phyloP scores from a whole-genome alignment of 2,888 invertebrate genomes.

The Chirona hameri region DNA sequence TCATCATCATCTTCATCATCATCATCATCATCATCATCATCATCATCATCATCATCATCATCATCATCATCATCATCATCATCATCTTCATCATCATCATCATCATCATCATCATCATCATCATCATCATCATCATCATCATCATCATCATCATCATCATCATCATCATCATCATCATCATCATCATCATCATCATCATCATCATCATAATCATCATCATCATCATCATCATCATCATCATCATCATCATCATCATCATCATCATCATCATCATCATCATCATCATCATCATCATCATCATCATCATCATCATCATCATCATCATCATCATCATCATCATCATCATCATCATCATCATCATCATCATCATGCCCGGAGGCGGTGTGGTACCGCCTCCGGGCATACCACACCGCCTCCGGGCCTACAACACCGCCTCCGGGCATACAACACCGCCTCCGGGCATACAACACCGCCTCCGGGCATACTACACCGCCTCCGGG shows the following conservation, averaged over 20 bases:
- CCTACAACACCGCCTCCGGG: no score
- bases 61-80: slow-evolving; percentile 22
- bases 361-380: background rate
- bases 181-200: no score
- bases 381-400: no score
- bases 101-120: slow-evolving; percentile 22
- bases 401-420: no score
- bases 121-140: slow-evolving; percentile 22
- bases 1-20: slow-evolving; percentile 10
- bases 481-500: no score
- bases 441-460: no score
- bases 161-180: slow-evolving; percentile 22
- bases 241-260: slow-evolving; percentile 22
- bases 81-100: slow-evolving; percentile 10
- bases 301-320: slow-evolving; percentile 22
- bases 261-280: slow-evolving; percentile 22
- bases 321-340: slow-evolving; percentile 22
- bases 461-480: no score
- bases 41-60: slow-evolving; percentile 22
- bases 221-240: slow-evolving; percentile 22
- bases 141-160: slow-evolving; percentile 22
- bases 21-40: slow-evolving; percentile 22
- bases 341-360: slow-evolving; percentile 22
- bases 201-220: no score
- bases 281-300: slow-evolving; percentile 22